These are phyloP conservation scores for Dicaeum eximium DNA, from an alignment of 2,113 vertebrate genomes.

Conservation along the genomic window DNA sequence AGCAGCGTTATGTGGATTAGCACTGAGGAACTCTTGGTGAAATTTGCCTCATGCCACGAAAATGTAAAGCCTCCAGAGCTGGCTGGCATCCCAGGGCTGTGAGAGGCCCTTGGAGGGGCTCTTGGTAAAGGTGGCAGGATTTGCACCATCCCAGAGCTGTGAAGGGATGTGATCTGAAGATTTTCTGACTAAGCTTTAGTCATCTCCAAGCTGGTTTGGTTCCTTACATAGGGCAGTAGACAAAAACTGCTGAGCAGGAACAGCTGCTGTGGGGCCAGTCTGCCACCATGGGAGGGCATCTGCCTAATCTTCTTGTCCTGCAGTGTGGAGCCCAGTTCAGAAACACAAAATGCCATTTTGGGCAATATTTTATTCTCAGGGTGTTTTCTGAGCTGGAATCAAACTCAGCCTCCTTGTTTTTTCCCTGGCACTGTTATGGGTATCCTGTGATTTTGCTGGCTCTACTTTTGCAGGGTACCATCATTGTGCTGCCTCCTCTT, in stretches of 20 bases:
- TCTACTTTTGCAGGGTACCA: background rate
- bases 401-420: background rate
- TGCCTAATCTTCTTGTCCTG: background rate
- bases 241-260: background rate
- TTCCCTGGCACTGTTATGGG: background rate
- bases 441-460: background rate
- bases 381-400: background rate
- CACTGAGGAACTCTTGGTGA: background rate
- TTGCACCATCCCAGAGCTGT: rapidly evolving
- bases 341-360: background rate
- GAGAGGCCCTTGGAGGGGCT: conserved; percentile 29
- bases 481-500: background rate
- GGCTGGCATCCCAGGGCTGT: conserved; percentile 25
- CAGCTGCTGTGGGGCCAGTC: rapidly evolving
- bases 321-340: background rate
- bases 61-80: conserved; percentile 46
- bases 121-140: background rate
- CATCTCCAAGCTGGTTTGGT: background rate
- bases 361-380: background rate
- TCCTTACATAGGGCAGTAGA: background rate
- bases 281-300: background rate
- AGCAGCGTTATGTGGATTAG: background rate
- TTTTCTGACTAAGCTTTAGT: background rate
- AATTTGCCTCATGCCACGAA: conserved; percentile 41
- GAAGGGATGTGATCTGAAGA: background rate